These are phyloP conservation scores for Oreochromis mossambicus DNA, from an alignment of 2,797 vertebrate genomes.

Conservation along the genomic window DNA sequence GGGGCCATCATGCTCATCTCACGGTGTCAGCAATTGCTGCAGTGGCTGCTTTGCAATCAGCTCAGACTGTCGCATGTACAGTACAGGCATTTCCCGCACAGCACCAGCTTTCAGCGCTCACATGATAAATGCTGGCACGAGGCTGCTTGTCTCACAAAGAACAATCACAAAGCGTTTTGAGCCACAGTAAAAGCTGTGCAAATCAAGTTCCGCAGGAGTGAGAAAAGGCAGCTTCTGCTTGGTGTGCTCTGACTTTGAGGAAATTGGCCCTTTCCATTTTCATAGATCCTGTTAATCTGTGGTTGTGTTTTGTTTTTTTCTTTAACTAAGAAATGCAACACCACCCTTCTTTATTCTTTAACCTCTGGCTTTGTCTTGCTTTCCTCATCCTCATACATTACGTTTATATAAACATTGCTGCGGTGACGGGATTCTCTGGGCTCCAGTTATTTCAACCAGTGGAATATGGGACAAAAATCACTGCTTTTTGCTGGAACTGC, in stretches of 20 bases:
- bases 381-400: not conserved
- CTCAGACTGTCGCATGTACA: not conserved
- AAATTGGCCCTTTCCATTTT: not conserved
- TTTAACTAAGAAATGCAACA: not conserved
- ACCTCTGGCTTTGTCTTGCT: not conserved
- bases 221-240: not conserved
- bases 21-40: slow-evolving; percentile 11
- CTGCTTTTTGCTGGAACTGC: not conserved
- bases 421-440: not conserved
- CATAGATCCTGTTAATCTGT: not conserved
- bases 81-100: slow-evolving; percentile 7
- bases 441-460: not conserved
- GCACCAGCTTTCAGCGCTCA: slow-evolving; percentile 18
- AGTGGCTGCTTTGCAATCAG: slow-evolving; percentile 42
- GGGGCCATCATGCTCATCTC: not conserved
- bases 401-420: not conserved
- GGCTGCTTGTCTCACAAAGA: slow-evolving; percentile 4
- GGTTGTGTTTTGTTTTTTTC: not conserved
- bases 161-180: not conserved
- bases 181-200: not conserved
- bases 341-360: not conserved
- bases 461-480: not conserved
- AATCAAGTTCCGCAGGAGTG: not conserved
- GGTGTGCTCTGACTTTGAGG: not conserved
- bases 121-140: slow-evolving; percentile 29